Evolutionary conservation across 37 sponge, comb jelly and placozoan species (phyloP).

Genomic region (Axinella damicornis): DNA sequence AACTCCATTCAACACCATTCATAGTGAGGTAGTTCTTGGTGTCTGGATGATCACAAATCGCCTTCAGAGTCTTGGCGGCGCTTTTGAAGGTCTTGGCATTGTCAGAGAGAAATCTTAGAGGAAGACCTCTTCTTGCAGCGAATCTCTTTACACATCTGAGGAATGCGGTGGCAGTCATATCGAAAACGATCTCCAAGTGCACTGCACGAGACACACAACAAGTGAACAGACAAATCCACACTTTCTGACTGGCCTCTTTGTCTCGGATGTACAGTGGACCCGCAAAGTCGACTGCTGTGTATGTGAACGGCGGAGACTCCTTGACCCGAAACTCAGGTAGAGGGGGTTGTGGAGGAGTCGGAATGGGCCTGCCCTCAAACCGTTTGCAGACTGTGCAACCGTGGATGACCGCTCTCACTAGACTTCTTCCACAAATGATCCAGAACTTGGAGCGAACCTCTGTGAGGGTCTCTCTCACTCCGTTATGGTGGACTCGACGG

Average conservation of each 20-base stretch:
- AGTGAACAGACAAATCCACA: slow-evolving; percentile 53
- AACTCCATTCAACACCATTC: slow-evolving; percentile 51
- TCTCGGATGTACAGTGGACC: slow-evolving; percentile 38
- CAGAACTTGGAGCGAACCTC: slow-evolving; percentile 38
- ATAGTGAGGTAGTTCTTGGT: background rate
- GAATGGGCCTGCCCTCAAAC: slow-evolving; percentile 20
- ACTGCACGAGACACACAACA: slow-evolving; percentile 47
- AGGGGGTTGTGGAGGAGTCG: slow-evolving; percentile 27
- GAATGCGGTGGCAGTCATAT: slow-evolving; percentile 27
- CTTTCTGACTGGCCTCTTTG: background rate
- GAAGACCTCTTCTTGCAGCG: slow-evolving; percentile 61
- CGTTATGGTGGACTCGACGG: slow-evolving; percentile 25
- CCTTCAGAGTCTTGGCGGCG: slow-evolving; percentile 38
- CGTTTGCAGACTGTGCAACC: slow-evolving; percentile 35
- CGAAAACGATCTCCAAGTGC: slow-evolving; percentile 42
- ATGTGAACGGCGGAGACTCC: slow-evolving; percentile 36
- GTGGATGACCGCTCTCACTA: slow-evolving; percentile 10
- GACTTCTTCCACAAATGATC: slow-evolving; percentile 27
- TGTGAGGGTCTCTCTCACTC: slow-evolving; percentile 30
- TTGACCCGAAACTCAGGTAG: slow-evolving; percentile 30
- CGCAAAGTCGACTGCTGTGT: slow-evolving; percentile 36
- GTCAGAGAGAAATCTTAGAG: slow-evolving; percentile 48
- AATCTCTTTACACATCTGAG: slow-evolving; percentile 50
- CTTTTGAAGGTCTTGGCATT: slow-evolving; percentile 58
- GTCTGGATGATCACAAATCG: slow-evolving; percentile 16